Percentiles rank a stretch among this genome's conserved stretches.
Conservation (phyloP, 2,888 invertebrate genomes). For the Nomada ferruginata region DNA sequence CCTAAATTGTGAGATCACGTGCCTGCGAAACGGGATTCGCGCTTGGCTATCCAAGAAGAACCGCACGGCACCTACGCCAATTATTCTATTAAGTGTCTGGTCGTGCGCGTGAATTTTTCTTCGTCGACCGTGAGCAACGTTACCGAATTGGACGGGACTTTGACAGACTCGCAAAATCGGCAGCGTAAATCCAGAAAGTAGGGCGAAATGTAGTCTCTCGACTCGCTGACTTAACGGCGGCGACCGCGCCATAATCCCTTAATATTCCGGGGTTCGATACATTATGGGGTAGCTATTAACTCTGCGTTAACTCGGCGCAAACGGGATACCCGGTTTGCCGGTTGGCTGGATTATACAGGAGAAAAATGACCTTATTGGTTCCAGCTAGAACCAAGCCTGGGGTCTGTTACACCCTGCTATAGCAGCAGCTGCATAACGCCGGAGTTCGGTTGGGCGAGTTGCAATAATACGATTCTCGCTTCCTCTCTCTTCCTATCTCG, state of each 20-base stretch:
- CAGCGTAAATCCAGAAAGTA: slow-evolving; percentile 61
- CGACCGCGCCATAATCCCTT: slow-evolving; percentile 76
- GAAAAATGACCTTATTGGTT: slow-evolving; percentile 80
- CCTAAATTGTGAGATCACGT: slow-evolving; percentile 29
- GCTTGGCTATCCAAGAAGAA: neutral
- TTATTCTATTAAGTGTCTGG: neutral
- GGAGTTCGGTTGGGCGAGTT: slow-evolving; percentile 70
- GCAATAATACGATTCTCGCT: slow-evolving; percentile 81
- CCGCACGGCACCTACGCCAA: neutral
- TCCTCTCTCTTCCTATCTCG: slow-evolving; percentile 31
- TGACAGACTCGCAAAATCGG: slow-evolving; percentile 14
- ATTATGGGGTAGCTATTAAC: slow-evolving; percentile 78
- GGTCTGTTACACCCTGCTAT: slow-evolving; percentile 73
- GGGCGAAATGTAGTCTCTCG: slow-evolving; percentile 60
- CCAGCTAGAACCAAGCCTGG: slow-evolving; percentile 73
- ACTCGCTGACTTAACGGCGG: slow-evolving; percentile 62
- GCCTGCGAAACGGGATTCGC: neutral
- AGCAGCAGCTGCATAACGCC: slow-evolving; percentile 70
- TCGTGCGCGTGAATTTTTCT: neutral
- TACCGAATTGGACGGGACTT: neutral
- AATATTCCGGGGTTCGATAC: slow-evolving; percentile 78
- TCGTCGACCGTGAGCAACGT: neutral
- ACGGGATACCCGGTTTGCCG: slow-evolving; percentile 74
- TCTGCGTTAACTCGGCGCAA: slow-evolving; percentile 79
- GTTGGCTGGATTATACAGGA: slow-evolving; percentile 76